Conservation (phyloP, 2,888 invertebrate genomes). For the Oithona nana region DNA sequence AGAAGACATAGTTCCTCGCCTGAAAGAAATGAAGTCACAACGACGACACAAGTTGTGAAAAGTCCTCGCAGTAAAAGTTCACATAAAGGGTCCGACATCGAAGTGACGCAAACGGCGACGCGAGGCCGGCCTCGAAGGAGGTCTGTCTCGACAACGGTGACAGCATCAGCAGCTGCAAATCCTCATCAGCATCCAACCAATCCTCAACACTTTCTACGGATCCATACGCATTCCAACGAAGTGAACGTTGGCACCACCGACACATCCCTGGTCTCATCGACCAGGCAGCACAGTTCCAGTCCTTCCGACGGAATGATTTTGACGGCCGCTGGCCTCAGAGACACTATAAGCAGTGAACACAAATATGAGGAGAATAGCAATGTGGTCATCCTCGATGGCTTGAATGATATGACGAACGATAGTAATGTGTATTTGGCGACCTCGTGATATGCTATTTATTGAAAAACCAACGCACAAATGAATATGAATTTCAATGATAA, state of each 20-base stretch:
- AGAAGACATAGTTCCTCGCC: not conserved
- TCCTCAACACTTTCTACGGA: not conserved
- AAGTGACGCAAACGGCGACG: not conserved
- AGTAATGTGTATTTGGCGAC: not conserved
- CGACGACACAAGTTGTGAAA: not conserved
- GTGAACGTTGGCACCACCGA: no score
- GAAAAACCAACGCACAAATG: no score
- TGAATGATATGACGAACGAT: not conserved
- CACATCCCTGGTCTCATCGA: no score
- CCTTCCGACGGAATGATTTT: constrained; percentile 14
- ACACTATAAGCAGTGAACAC: no score
- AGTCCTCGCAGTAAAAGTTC: not conserved
- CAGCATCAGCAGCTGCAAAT: no score
- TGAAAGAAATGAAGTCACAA: not conserved
- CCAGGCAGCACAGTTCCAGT: constrained; percentile 2
- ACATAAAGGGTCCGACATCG: no score
- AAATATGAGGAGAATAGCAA: not conserved
- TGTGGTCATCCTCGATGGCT: not conserved
- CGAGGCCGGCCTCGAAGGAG: not conserved
- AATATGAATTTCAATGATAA: no score
- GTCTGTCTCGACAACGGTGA: not conserved
- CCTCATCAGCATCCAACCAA: not conserved
- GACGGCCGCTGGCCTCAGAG: constrained; percentile 1
- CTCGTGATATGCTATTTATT: no score
- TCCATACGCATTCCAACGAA: not conserved